phyloP scores from a whole-genome alignment of 2,888 invertebrate species.

The Nebria salina region DNA sequence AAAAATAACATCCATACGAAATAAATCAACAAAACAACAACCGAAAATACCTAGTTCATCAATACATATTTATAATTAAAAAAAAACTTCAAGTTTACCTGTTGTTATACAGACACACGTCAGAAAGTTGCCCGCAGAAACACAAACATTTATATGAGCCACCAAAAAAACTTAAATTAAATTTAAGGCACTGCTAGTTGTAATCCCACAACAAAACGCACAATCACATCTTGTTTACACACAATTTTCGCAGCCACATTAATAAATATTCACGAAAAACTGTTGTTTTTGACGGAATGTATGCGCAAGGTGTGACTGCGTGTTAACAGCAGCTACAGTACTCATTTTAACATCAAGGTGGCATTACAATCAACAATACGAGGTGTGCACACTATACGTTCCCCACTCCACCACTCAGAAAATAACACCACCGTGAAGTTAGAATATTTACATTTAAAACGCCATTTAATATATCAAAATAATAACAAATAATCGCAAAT shows the following conservation, averaged over 20 bases:
- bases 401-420: background rate
- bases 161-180: conserved; percentile 35
- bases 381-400: conserved; percentile 27
- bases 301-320: conserved; percentile 47
- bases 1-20: conserved; percentile 17
- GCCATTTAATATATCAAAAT: background rate
- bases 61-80: background rate
- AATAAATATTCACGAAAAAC: conserved; percentile 41
- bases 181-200: conserved; percentile 37
- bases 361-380: conserved; percentile 35
- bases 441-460: background rate
- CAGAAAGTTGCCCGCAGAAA: conserved; percentile 45
- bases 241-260: conserved; percentile 41
- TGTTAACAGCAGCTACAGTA: conserved; percentile 46
- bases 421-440: background rate
- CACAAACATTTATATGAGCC: conserved; percentile 40
- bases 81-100: conserved; percentile 37
- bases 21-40: background rate
- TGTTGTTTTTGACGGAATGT: conserved; percentile 47
- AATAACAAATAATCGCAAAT: background rate
- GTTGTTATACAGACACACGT: conserved; percentile 46
- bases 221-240: conserved; percentile 46
- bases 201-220: conserved; percentile 27
- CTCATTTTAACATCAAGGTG: conserved; percentile 43
- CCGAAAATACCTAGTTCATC: background rate